These are phyloP conservation scores for Melinaea marsaeus DNA, from an alignment of 2,888 invertebrate genomes.

Conservation along the genomic window DNA sequence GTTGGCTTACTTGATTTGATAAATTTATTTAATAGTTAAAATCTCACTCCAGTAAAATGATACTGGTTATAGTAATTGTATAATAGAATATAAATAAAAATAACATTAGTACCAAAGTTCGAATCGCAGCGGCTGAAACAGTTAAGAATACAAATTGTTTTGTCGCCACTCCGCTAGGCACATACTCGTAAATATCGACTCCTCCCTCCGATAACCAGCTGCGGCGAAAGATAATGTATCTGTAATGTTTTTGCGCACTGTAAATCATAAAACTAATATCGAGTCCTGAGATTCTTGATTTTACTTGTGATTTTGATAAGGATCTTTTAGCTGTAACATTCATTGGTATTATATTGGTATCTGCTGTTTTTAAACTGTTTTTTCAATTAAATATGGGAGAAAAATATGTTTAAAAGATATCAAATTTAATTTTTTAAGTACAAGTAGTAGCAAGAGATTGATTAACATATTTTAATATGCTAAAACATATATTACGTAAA, in stretches of 20 bases:
- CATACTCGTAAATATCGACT: slow-evolving; percentile 3
- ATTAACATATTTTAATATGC: too few relatives aligned
- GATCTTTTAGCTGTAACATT: neutral
- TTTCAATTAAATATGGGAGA: too few relatives aligned
- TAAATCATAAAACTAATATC: slow-evolving; percentile 7
- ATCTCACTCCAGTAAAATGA: too few relatives aligned
- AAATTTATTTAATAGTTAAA: too few relatives aligned
- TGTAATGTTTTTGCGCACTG: slow-evolving; percentile 4
- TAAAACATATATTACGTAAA: too few relatives aligned
- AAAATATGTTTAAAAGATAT: too few relatives aligned
- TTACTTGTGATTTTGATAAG: neutral
- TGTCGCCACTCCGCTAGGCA: neutral
- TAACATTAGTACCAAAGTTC: too few relatives aligned
- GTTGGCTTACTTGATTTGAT: too few relatives aligned
- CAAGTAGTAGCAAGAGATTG: too few relatives aligned
- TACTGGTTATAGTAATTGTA: too few relatives aligned
- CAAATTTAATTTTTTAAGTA: too few relatives aligned
- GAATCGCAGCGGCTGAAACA: neutral
- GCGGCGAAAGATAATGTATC: slow-evolving; percentile 2
- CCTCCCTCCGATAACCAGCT: slow-evolving; percentile 3
- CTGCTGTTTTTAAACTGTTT: neutral
- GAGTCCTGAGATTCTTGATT: neutral
- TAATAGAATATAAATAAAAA: too few relatives aligned
- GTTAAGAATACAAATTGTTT: slow-evolving; percentile 5
- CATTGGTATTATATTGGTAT: neutral